A percentile compares a stretch with the other conserved stretches of the same genome.
Evolutionary conservation across 2,888 invertebrate genomes (phyloP).

Genomic region (Oscheius sp.): DNA sequence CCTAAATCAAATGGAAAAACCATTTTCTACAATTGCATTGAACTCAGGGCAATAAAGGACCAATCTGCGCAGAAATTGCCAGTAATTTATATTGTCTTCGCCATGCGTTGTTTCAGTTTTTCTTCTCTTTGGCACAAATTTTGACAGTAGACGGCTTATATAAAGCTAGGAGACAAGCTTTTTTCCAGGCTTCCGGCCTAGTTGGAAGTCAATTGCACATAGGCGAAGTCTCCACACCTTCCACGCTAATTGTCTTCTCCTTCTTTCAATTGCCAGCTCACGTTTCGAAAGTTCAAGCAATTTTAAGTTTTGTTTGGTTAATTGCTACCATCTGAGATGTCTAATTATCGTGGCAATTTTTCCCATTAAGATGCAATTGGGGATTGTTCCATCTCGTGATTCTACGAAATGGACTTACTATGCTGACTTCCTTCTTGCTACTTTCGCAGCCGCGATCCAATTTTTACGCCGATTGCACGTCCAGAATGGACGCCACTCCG

Average conservation of each 20-base stretch:
- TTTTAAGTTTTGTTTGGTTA: background rate
- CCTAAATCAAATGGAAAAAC: no score
- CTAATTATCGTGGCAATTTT: background rate
- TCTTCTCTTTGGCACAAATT: no score
- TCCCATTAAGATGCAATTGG: background rate
- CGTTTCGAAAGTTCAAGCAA: background rate
- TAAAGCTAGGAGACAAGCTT: background rate
- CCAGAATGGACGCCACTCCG: conserved; percentile 28
- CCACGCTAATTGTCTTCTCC: conserved; percentile 5
- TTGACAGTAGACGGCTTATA: no score
- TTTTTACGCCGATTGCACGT: conserved; percentile 30
- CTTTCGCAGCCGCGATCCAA: conserved; percentile 30
- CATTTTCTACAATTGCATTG: no score
- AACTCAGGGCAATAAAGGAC: no score
- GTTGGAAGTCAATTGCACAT: conserved; percentile 21
- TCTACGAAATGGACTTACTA: conserved; percentile 10
- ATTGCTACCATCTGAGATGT: background rate
- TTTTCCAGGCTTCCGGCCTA: conserved; percentile 18
- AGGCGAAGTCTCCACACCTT: conserved; percentile 8
- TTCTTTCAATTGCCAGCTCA: background rate
- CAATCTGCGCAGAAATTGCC: no score
- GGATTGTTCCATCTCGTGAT: background rate
- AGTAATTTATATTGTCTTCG: no score
- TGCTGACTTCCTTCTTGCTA: conserved; percentile 28
- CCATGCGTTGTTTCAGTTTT: no score